A percentile compares a stretch with the other conserved stretches of the same genome.
Conservation (phyloP, 1,140 invertebrate species). For the Agrilus planipennis region DNA sequence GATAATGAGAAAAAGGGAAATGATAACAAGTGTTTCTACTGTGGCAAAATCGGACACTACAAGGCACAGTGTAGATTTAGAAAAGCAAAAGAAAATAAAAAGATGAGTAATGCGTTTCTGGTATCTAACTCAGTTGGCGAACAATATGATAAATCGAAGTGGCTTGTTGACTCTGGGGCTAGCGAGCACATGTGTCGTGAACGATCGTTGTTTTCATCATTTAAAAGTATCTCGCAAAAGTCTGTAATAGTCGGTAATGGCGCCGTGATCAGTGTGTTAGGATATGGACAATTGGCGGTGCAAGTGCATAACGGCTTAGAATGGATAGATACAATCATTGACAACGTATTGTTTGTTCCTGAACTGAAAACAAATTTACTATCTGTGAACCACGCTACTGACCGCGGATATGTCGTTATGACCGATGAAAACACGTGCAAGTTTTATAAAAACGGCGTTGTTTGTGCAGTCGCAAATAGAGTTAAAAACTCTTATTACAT, state of each 20-base stretch:
- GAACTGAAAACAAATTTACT: conserved; percentile 28
- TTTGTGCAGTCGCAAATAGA: no score
- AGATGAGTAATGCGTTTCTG: conserved; percentile 1
- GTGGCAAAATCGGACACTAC: neutral
- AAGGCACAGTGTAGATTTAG: neutral
- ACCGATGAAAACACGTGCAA: neutral
- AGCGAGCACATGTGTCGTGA: conserved; percentile 4
- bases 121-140: neutral
- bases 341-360: conserved; percentile 17
- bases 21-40: neutral
- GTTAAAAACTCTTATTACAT: no score
- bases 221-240: neutral
- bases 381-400: neutral
- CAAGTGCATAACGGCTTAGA: neutral
- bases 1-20: neutral
- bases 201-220: neutral
- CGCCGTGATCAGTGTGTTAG: neutral
- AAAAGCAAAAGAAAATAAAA: neutral
- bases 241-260: neutral
- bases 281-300: neutral
- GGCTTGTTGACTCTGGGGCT: neutral
- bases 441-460: neutral
- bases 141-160: neutral
- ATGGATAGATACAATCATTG: neutral
- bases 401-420: conserved; percentile 4